phyloP scores from a whole-genome alignment of 2,888 invertebrate genomes.

The Zele albiditarsus region DNA sequence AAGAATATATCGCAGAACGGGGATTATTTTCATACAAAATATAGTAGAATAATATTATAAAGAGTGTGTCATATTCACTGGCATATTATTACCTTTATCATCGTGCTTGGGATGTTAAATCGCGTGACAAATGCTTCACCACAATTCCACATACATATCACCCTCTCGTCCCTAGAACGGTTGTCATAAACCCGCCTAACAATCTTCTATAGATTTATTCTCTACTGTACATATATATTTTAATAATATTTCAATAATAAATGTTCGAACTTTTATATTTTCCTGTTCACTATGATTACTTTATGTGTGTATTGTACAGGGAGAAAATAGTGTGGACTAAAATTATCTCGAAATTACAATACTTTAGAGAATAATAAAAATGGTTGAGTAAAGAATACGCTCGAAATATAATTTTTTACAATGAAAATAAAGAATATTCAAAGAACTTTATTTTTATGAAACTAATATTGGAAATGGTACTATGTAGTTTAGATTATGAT shows the following conservation, averaged over 20 bases:
- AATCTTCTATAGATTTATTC: constrained; percentile 32
- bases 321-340: no score
- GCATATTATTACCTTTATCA: constrained; percentile 64
- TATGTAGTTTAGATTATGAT: no score
- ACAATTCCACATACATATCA: constrained; percentile 55
- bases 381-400: no score
- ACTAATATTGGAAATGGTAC: no score
- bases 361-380: no score
- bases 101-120: constrained; percentile 54
- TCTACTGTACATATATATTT: background rate
- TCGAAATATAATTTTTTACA: no score
- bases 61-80: constrained; percentile 38
- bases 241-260: background rate
- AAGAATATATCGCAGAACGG: background rate
- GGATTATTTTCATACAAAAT: background rate
- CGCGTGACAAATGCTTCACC: constrained; percentile 67
- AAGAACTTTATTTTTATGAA: no score
- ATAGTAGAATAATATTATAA: background rate
- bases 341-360: no score
- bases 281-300: no score
- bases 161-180: constrained; percentile 41
- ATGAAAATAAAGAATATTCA: no score
- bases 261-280: background rate
- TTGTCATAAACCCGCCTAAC: constrained; percentile 14
- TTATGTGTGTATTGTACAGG: no score